phyloP scores from a whole-genome alignment of 2,113 vertebrate species.

The Cariama cristata region DNA sequence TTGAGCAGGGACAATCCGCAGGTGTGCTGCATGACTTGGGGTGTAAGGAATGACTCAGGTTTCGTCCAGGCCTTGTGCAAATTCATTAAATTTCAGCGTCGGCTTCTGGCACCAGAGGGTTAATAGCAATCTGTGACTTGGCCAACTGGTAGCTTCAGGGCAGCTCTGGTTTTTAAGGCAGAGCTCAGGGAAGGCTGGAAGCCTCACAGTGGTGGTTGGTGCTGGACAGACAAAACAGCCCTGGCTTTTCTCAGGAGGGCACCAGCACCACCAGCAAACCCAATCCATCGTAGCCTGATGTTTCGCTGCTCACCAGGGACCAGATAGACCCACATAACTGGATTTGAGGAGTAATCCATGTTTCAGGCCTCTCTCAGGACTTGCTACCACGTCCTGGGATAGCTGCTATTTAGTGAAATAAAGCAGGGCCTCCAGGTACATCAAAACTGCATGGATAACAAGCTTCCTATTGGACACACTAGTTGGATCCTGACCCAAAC shows the following conservation, averaged over 20 bases:
- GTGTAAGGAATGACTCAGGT: neutral
- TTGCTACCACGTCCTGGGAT: neutral
- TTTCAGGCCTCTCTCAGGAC: neutral
- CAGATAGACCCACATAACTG: neutral
- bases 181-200: neutral
- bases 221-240: neutral
- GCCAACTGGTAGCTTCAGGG: neutral
- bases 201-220: neutral
- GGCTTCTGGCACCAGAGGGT: neutral
- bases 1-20: neutral
- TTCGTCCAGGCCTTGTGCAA: neutral
- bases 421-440: neutral
- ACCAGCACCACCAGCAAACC: neutral
- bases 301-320: neutral
- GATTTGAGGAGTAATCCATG: accelerated
- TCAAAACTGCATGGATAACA: neutral
- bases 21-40: neutral
- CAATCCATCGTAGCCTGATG: accelerated
- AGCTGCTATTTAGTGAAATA: neutral
- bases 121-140: neutral
- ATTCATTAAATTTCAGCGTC: neutral
- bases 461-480: neutral
- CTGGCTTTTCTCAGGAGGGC: neutral
- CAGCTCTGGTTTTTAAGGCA: neutral
- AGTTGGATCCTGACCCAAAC: neutral